Evolutionary conservation across 1,140 invertebrate species (phyloP), one percentile per base, ranked within the genome.

Genomic region (Amyelois transitella): DNA sequence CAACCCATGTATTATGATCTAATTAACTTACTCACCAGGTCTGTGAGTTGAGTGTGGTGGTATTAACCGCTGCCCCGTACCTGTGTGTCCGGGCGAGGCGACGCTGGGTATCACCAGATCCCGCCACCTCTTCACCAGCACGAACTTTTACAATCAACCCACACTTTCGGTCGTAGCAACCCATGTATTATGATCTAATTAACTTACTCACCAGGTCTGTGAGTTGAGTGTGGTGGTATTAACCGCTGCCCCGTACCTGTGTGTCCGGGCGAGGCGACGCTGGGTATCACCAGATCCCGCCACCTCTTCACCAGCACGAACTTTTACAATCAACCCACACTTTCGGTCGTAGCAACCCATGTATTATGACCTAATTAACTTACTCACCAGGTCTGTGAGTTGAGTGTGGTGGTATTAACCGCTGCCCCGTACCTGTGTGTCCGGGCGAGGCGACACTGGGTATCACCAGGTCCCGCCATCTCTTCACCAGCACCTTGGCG

Each of bases 401-500:
- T 8, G 10, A 38, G 10, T 38, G 14, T 8, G 6, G 5, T 38
- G 14, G 14, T 14, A 38, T 28, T 12, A 28, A 28, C 5, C 25
- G 5, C 5, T 28, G 25, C 10, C 4, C 3, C 7, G 32, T 38
- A 60, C 61, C 59, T 18, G 61, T 56, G 45, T 86, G 80, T 20
- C 62, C 77, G 0, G 85, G 83, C 21, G 82, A 82, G 5, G 83
- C 74, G 6, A 81, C 72, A 53, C 71, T 81, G 55, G 91, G 92
- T 68, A 94, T 86, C 62, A 96, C 90, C 86, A 96, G 91, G 88
- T 94, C 93, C 64, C 96, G 92, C 97, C 97, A 99, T 88, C 93
- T 92, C 69, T 96, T 95, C 24, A 99, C 92, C 75, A 98, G 89
- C 80, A 96, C 94, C 85, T 98, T 98, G 12, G 96, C 95, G 63